Percentiles rank a stretch among this genome's conserved stretches.
Evolutionary conservation across 2,113 vertebrate species (phyloP).

Genomic region (Pycnonotus jocosus): DNA sequence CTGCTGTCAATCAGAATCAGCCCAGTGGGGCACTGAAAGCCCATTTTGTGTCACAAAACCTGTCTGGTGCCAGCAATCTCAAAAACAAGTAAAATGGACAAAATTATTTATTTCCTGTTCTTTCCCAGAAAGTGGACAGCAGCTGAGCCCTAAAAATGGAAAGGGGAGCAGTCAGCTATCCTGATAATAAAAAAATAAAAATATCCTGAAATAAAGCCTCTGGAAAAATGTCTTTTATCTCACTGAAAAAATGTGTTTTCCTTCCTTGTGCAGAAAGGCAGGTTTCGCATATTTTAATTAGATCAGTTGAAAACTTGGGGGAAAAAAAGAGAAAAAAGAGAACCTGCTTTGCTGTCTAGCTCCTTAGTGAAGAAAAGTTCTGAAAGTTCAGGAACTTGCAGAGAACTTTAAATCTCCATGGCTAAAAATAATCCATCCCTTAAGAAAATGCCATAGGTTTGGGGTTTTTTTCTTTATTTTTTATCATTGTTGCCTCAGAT

Average conservation of each 20-base stretch:
- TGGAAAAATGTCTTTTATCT: constrained; percentile 39
- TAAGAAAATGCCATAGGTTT: background rate
- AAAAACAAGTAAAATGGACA: background rate
- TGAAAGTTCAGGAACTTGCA: constrained; percentile 43
- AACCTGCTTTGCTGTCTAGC: constrained; percentile 28
- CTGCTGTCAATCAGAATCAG: background rate
- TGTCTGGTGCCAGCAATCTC: background rate
- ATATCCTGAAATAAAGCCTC: background rate
- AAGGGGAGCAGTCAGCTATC: background rate
- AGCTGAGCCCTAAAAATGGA: background rate
- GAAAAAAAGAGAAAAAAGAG: constrained; percentile 21
- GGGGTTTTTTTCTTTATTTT: background rate
- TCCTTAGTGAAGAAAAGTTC: constrained; percentile 45
- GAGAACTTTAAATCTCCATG: constrained; percentile 20
- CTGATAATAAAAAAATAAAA: too few relatives aligned
- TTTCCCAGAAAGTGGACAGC: background rate
- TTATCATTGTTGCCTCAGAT: background rate
- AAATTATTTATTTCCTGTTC: background rate
- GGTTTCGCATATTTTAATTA: constrained; percentile 64
- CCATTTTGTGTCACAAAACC: background rate
- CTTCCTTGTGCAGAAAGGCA: background rate
- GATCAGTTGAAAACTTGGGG: constrained; percentile 5
- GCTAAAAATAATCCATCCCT: constrained; percentile 30
- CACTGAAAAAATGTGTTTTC: background rate
- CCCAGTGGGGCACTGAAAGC: background rate